Base-by-base conservation (phyloP, 2,797 vertebrate species). In the Emys orbicularis region DNA sequence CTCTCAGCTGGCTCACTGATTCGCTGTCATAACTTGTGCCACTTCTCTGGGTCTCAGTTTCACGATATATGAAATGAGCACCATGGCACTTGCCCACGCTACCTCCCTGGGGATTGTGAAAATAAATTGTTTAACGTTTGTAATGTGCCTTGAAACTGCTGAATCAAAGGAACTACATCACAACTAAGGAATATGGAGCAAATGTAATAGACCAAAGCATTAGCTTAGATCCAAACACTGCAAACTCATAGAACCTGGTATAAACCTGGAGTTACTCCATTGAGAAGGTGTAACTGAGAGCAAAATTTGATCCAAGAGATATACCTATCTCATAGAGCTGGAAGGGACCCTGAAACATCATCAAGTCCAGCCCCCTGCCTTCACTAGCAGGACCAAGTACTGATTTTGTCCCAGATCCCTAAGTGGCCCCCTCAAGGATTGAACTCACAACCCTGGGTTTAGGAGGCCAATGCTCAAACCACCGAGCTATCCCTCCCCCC, bases 211-310 rank as follows among this genome's bases (percentile, higher is more conserved):
- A 95, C 92, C 85, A 96, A 96, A 93, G 90, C 90, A 95, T 21
- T 12, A 93, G 88, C 54, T 65, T 53, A 79, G 91, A 68, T 68
- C 83, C 87, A 80, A 72, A 5, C 56, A 52, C 41, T 31, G 74
- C 57, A 50, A 41, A 91, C 53, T 79, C 8, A 87, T 84, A 4
- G 82, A 77, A 90, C 61, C 37, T 25, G 0, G 80, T 0, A 0
- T 65, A 93, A 84, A 82, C 86, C 94, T 84, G 8, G 0, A 82
- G 83, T 94, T 95, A 91, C 92, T 95, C 92, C 50, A 44, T 44
- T 44, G 95, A 88, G 96, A 59, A 90, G 54, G 92, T 84, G 88
- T 95, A 95, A 96, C 79, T 72, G 95, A 88, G 92, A 84, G 88
- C 87, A 96, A 94, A 96, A 96, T 74, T 84, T 2, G 93, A 94